Conservation (phyloP, 2,888 invertebrate species). For the Sycophila texana region DNA sequence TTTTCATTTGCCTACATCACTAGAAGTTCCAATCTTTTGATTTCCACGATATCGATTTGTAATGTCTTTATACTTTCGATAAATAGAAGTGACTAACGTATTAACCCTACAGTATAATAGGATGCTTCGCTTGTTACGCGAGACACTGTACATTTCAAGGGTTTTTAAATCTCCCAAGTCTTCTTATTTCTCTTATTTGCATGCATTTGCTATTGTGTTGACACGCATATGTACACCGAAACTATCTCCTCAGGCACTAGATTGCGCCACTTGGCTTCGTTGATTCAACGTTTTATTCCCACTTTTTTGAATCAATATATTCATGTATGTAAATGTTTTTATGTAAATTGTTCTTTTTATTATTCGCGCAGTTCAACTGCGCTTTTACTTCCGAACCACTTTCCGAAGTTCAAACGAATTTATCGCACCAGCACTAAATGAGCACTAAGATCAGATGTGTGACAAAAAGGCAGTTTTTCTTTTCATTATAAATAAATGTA, state of each 20-base stretch:
- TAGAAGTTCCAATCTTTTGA: slow-evolving; percentile 54
- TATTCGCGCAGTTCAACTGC: slow-evolving; percentile 55
- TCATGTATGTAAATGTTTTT: slow-evolving; percentile 39
- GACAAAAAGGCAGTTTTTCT: slow-evolving; percentile 54
- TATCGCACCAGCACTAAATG: slow-evolving; percentile 56
- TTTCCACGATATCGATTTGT: slow-evolving; percentile 49
- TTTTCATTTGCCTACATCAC: slow-evolving; percentile 37
- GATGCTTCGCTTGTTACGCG: slow-evolving; percentile 43
- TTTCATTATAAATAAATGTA: slow-evolving; percentile 51
- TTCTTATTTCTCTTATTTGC: slow-evolving; percentile 60
- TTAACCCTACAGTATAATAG: slow-evolving; percentile 46
- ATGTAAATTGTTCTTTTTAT: slow-evolving; percentile 40
- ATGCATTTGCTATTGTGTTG: slow-evolving; percentile 46
- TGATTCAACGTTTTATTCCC: slow-evolving; percentile 56
- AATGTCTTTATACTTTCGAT: slow-evolving; percentile 54
- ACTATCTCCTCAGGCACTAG: slow-evolving; percentile 61
- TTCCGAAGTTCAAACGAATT: slow-evolving; percentile 48
- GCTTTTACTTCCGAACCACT: slow-evolving; percentile 42
- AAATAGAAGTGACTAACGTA: slow-evolving; percentile 54
- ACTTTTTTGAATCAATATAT: slow-evolving; percentile 51
- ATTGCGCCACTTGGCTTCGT: slow-evolving; percentile 60
- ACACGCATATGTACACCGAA: slow-evolving; percentile 56
- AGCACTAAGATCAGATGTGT: slow-evolving; percentile 56
- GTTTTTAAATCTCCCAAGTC: slow-evolving; percentile 31
- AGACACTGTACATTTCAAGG: slow-evolving; percentile 54